Evolutionary conservation across 2,113 vertebrate genomes (phyloP).

Genomic region (Saccopteryx bilineata): DNA sequence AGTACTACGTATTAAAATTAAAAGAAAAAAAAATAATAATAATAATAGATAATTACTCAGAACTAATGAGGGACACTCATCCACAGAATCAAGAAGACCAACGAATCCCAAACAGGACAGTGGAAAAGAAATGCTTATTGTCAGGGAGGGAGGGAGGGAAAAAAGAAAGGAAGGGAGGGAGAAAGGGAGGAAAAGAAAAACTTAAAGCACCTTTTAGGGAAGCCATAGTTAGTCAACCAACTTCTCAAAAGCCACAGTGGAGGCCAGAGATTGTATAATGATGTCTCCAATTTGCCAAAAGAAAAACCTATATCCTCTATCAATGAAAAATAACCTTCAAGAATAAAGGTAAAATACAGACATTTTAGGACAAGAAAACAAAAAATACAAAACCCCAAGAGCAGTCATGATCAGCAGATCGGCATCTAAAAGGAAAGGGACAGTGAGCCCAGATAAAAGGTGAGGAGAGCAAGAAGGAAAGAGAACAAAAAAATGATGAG

Average conservation of each 20-base stretch:
- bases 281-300: background rate
- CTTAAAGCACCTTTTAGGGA: background rate
- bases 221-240: no score
- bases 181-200: background rate
- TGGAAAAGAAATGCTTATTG: background rate
- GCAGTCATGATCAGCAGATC: background rate
- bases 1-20: no score
- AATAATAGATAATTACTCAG: background rate
- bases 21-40: no score
- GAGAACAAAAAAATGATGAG: background rate
- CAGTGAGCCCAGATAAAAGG: background rate
- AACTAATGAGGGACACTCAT: background rate
- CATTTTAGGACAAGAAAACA: background rate
- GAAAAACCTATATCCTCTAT: background rate
- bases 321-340: background rate
- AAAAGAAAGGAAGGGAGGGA: no score
- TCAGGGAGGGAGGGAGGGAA: background rate
- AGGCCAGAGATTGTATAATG: background rate
- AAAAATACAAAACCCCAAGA: background rate
- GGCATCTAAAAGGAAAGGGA: background rate
- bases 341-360: background rate
- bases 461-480: background rate
- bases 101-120: background rate
- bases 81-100: background rate
- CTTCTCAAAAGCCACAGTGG: background rate